phyloP scores from a whole-genome alignment of 2,888 invertebrate species.

The Heterodera filipjevi region DNA sequence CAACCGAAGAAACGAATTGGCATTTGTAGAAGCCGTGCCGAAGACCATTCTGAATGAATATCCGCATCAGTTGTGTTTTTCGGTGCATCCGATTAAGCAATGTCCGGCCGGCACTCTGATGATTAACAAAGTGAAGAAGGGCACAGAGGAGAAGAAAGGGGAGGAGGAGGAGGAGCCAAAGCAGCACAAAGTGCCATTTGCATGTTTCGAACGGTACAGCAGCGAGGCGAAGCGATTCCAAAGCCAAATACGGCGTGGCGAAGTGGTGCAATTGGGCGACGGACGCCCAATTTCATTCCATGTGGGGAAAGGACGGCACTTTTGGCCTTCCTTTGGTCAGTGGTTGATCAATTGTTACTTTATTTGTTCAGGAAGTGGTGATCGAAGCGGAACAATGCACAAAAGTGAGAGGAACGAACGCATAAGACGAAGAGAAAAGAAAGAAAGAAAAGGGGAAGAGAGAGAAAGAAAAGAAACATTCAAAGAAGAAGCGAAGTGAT shows the following conservation, averaged over 20 bases:
- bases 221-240: slow-evolving; percentile 50
- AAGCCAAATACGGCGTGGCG: slow-evolving; percentile 41
- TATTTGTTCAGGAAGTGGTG: neutral
- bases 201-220: slow-evolving; percentile 53
- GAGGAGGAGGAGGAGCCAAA: slow-evolving; percentile 36
- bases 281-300: slow-evolving; percentile 2
- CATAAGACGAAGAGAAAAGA: neutral
- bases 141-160: slow-evolving; percentile 19
- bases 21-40: slow-evolving; percentile 32
- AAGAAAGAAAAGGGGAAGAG: neutral
- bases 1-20: neutral
- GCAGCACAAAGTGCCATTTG: slow-evolving; percentile 45
- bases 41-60: slow-evolving; percentile 40
- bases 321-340: neutral
- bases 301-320: neutral
- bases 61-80: slow-evolving; percentile 43
- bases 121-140: slow-evolving; percentile 29
- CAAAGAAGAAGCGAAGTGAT: no score
- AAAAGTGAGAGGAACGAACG: neutral
- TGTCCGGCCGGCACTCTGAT: slow-evolving; percentile 40
- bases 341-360: neutral
- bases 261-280: neutral
- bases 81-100: slow-evolving; percentile 40
- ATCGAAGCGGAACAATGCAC: neutral
- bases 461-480: neutral